Conservation (phyloP, 2,797 vertebrate species). For the Stomatorhinus walkeri region DNA sequence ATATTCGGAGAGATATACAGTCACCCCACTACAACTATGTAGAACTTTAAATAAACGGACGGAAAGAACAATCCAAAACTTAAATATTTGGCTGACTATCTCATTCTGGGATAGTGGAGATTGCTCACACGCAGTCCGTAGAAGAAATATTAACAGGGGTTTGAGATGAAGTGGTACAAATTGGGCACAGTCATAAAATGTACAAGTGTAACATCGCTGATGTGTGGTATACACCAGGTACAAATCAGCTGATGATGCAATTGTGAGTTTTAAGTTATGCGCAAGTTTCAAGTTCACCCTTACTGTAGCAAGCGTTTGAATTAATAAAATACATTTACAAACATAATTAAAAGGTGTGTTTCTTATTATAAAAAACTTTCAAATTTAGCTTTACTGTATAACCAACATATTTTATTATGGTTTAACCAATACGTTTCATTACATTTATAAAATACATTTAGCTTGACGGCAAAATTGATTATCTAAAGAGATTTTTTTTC, state of each 20-base stretch:
- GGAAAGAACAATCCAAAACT: neutral
- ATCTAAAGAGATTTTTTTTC: neutral
- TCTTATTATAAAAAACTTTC: neutral
- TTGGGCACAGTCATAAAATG: neutral
- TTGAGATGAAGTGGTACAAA: neutral
- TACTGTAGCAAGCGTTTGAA: neutral
- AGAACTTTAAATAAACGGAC: neutral
- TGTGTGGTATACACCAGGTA: neutral
- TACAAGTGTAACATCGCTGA: neutral
- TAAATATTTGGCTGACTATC: neutral
- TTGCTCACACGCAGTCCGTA: neutral
- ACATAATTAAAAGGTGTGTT: neutral
- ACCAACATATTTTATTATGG: neutral
- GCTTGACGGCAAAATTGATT: neutral
- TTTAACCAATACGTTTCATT: neutral
- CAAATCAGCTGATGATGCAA: neutral
- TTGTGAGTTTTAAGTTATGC: neutral
- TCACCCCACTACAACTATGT: neutral
- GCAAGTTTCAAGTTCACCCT: neutral
- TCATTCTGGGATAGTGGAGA: neutral
- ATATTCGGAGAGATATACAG: neutral
- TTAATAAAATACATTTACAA: neutral
- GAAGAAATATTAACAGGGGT: neutral
- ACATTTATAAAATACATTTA: neutral
- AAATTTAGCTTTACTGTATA: neutral